Evolutionary conservation across 2,797 vertebrate species (phyloP).

Genomic region (Myiothlypis coronata): DNA sequence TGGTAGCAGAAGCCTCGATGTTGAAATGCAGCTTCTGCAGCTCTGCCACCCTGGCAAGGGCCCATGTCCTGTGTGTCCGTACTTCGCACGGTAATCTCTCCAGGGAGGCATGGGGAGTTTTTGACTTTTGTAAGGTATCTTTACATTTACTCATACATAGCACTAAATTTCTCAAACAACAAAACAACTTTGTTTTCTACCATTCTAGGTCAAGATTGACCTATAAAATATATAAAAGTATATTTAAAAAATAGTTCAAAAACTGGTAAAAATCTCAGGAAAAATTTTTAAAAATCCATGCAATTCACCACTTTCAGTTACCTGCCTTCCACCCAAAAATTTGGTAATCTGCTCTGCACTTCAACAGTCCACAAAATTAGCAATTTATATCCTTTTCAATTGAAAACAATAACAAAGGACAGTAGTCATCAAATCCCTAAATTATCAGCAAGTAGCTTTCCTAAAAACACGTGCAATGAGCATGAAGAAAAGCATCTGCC

Average conservation of each 20-base stretch:
- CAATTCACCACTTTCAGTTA: background rate
- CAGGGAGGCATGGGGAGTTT: background rate
- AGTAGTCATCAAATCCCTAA: background rate
- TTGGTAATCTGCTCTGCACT: background rate
- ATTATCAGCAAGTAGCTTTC: background rate
- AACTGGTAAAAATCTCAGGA: background rate
- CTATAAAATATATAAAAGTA: too few relatives aligned
- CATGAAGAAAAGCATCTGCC: background rate
- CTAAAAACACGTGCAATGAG: background rate
- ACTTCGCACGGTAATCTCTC: background rate
- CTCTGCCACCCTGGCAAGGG: background rate
- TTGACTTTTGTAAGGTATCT: background rate
- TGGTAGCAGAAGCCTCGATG: background rate
- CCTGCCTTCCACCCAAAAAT: background rate
- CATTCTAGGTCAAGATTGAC: background rate
- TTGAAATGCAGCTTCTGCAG: background rate
- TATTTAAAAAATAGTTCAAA: background rate
- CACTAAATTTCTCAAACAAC: background rate
- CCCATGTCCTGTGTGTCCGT: background rate
- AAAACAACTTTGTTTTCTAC: background rate
- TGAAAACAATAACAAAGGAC: background rate
- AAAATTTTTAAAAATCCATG: background rate
- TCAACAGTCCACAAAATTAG: background rate
- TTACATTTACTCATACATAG: background rate
- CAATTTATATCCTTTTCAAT: background rate